Percentiles rank a stretch among this genome's conserved stretches.
These are phyloP conservation scores for Bergia sp. DNA, from an alignment of 92 coral and sea anemone species.

Conservation along the genomic window DNA sequence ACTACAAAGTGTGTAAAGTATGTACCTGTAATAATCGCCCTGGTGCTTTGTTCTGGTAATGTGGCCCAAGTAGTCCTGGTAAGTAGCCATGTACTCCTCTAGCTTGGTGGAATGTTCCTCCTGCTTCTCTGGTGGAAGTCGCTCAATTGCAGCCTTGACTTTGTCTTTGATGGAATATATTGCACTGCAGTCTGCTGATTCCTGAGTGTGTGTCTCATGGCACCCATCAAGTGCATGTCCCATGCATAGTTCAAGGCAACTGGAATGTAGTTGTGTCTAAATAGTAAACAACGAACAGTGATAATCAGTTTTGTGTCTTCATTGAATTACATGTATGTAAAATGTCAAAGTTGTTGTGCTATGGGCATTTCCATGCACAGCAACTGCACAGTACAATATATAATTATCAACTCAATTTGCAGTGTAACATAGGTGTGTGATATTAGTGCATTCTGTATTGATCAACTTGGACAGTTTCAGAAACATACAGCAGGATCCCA, in stretches of 20 bases:
- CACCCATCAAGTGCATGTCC: slow-evolving; percentile 50
- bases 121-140: slow-evolving; percentile 21
- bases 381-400: too few species aligned
- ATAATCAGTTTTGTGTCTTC: too few species aligned
- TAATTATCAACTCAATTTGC: too few species aligned
- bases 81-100: slow-evolving; percentile 31
- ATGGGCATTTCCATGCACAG: neutral
- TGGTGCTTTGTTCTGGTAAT: slow-evolving; percentile 45
- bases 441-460: neutral
- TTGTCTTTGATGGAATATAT: slow-evolving; percentile 27
- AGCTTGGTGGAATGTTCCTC: slow-evolving; percentile 16
- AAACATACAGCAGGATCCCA: neutral
- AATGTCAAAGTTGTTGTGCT: neutral
- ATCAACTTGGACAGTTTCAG: neutral
- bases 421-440: too few species aligned
- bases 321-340: too few species aligned
- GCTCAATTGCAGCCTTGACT: slow-evolving; percentile 41
- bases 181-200: slow-evolving; percentile 35
- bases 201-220: slow-evolving; percentile 32
- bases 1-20: too few species aligned
- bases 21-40: too few species aligned
- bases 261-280: slow-evolving; percentile 42
- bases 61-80: slow-evolving; percentile 52
- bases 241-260: slow-evolving; percentile 50
- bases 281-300: neutral